phyloP scores from a whole-genome alignment of 1,140 invertebrate genomes.

The Wasmannia auropunctata region DNA sequence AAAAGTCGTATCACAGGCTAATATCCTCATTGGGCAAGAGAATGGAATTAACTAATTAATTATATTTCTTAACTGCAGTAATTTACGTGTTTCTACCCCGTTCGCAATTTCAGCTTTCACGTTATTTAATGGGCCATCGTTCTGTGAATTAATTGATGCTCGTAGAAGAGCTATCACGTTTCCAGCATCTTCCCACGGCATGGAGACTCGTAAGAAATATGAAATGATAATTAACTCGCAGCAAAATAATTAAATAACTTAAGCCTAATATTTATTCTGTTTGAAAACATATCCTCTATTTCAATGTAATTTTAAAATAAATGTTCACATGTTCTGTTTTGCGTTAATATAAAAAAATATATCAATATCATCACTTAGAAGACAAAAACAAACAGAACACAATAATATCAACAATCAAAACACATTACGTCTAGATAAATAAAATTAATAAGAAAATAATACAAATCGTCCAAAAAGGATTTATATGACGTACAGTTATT shows the following conservation, averaged over 20 bases:
- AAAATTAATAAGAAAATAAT: no score
- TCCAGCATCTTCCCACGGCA: background rate
- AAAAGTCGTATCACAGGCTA: background rate
- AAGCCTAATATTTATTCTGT: no score
- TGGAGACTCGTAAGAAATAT: background rate
- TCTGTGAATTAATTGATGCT: background rate
- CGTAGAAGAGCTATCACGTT: background rate
- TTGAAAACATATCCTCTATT: no score
- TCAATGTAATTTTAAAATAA: no score
- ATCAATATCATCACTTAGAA: no score
- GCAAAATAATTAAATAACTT: background rate
- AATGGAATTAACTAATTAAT: constrained; percentile 1
- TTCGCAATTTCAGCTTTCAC: background rate
- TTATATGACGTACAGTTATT: no score
- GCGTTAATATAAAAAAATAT: no score
- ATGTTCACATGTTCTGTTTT: no score
- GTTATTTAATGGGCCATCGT: background rate
- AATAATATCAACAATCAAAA: no score
- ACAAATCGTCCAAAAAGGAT: no score
- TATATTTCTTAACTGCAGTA: background rate
- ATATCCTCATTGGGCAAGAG: background rate
- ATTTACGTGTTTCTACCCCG: background rate
- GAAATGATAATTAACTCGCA: background rate
- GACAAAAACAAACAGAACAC: no score
- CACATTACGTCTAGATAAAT: no score